A percentile compares a stretch with the other conserved stretches of the same genome.
phyloP scores from a whole-genome alignment of 1,140 invertebrate species.

The Belonocnema kinseyi region DNA sequence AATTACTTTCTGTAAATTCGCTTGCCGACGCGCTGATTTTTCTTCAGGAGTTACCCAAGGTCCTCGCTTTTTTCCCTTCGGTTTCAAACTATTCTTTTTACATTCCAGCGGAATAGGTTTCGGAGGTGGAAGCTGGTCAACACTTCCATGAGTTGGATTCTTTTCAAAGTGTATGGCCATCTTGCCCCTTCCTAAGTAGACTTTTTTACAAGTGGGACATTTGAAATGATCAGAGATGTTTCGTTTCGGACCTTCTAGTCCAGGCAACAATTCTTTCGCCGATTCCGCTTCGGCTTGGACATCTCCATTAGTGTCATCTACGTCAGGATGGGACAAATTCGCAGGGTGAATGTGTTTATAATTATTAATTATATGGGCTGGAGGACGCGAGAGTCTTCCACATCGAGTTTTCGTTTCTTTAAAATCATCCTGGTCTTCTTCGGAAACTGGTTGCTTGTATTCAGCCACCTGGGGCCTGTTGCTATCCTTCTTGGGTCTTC shows the following conservation, averaged over 20 bases:
- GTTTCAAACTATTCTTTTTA: conserved; percentile 67
- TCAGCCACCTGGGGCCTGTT: conserved; percentile 48
- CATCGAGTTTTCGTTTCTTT: conserved; percentile 80
- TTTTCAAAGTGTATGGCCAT: conserved; percentile 80
- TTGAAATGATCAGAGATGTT: conserved; percentile 77
- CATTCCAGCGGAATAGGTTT: conserved; percentile 59
- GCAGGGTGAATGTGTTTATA: conserved; percentile 81
- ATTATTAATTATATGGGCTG: conserved; percentile 82
- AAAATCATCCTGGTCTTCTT: conserved; percentile 74
- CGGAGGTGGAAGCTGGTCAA: conserved; percentile 68
- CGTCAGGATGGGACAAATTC: conserved; percentile 78
- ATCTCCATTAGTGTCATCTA: conserved; percentile 78
- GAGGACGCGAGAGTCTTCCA: conserved; percentile 80
- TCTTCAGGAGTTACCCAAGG: conserved; percentile 73
- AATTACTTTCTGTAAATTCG: conserved; percentile 76
- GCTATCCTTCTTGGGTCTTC: conserved; percentile 68
- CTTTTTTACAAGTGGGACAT: conserved; percentile 78
- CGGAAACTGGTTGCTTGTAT: conserved; percentile 48
- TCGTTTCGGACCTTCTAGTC: conserved; percentile 72
- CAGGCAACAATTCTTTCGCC: conserved; percentile 67
- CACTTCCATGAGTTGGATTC: conserved; percentile 79
- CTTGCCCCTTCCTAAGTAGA: conserved; percentile 76
- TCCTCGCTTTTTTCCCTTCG: conserved; percentile 70
- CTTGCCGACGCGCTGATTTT: conserved; percentile 72
- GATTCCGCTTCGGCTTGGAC: conserved; percentile 65